A percentile compares a stretch with the other conserved stretches of the same genome.
Conservation (phyloP, 2,113 vertebrate genomes). For the Crotalus tigris region DNA sequence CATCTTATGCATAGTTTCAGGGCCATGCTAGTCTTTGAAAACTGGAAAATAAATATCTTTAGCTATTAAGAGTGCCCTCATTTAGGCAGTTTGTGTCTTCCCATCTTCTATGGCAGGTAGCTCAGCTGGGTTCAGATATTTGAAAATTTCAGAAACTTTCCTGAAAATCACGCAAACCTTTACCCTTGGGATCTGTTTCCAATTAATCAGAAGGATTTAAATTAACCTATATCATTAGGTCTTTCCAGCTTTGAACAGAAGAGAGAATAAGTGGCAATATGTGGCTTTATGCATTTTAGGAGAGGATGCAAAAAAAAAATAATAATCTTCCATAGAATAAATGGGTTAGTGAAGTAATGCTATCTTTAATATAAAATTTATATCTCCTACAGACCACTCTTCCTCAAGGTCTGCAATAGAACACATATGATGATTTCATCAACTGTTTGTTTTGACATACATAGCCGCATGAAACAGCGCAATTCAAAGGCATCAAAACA, state of each 20-base stretch:
- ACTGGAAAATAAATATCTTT: not conserved
- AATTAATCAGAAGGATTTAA: constrained; percentile 10
- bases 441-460: not conserved
- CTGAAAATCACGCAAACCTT: not conserved
- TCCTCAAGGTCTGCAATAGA: not conserved
- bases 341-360: not conserved
- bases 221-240: not conserved
- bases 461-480: not conserved
- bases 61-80: not conserved
- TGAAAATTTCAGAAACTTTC: not conserved
- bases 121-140: not conserved
- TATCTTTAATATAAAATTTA: not conserved
- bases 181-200: not conserved
- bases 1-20: not conserved
- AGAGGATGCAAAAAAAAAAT: not conserved
- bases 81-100: not conserved
- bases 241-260: not conserved
- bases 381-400: not conserved
- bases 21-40: not conserved
- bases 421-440: not conserved
- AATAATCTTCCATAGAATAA: too few species aligned
- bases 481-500: not conserved
- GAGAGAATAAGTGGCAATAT: not conserved
- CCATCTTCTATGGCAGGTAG: not conserved
- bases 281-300: not conserved